Evolutionary conservation across 2,113 vertebrate species (phyloP).

Genomic region (Sinocyclocheilus rhinocerous): DNA sequence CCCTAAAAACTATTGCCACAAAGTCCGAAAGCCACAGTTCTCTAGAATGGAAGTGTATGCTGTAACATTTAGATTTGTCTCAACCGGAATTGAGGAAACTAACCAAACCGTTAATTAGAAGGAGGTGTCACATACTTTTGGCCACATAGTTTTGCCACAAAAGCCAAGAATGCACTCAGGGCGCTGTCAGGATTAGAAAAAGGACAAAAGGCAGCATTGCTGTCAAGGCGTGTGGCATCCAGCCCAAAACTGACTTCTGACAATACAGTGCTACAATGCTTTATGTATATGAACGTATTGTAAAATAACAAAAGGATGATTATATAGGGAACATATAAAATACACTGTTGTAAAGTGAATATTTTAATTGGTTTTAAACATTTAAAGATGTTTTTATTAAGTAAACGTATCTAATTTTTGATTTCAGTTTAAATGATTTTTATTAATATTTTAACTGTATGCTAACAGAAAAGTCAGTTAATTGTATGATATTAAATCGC

Average conservation of each 20-base stretch:
- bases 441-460: neutral
- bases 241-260: too few relatives aligned
- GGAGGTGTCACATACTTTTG: neutral
- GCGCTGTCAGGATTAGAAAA: neutral
- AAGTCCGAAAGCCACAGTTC: neutral
- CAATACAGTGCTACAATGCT: too few relatives aligned
- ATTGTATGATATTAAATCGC: neutral
- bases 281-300: too few relatives aligned
- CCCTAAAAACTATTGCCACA: neutral
- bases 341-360: neutral
- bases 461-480: neutral
- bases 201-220: neutral
- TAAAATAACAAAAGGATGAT: neutral
- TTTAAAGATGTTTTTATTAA: neutral
- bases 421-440: neutral
- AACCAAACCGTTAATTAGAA: neutral
- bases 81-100: neutral
- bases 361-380: neutral
- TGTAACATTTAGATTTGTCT: neutral
- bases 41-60: neutral
- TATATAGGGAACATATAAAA: neutral
- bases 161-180: neutral
- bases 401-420: neutral
- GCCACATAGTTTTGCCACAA: neutral
- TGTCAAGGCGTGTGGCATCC: too few relatives aligned